Conservation (phyloP, 2,113 vertebrate genomes). For the Larimichthys crocea region DNA sequence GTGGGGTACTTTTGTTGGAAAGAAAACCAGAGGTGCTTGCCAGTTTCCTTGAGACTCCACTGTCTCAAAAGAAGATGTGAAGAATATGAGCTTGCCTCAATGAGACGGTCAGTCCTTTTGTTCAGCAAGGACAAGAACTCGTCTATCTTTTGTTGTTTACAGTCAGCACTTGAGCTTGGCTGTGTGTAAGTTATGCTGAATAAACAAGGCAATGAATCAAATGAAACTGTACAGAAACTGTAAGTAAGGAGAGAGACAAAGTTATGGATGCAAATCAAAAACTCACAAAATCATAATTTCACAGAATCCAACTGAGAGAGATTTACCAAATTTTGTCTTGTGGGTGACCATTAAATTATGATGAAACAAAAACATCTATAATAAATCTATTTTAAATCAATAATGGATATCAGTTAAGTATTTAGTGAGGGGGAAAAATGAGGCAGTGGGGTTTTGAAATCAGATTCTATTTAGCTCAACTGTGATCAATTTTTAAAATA, state of each 20-base stretch:
- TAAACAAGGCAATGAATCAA: slow-evolving; percentile 10
- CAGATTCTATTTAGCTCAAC: not conserved
- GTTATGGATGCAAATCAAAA: slow-evolving; percentile 24
- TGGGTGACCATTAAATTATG: slow-evolving; percentile 34
- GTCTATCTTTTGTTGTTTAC: slow-evolving; percentile 21
- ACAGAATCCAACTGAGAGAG: not conserved
- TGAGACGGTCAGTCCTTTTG: slow-evolving; percentile 50
- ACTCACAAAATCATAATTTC: slow-evolving; percentile 24
- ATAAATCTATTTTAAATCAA: slow-evolving; percentile 36
- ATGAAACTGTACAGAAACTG: not conserved
- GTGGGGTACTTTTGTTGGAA: slow-evolving; percentile 56
- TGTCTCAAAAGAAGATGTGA: slow-evolving; percentile 51
- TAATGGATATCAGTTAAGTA: not conserved
- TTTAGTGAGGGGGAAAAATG: slow-evolving; percentile 25
- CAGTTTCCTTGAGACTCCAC: slow-evolving; percentile 43
- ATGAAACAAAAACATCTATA: slow-evolving; percentile 36
- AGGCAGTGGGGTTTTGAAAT: slow-evolving; percentile 6
- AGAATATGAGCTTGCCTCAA: slow-evolving; percentile 32
- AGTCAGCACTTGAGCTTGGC: not conserved
- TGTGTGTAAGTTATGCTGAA: slow-evolving; percentile 22
- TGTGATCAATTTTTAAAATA: not conserved
- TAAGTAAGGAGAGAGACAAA: slow-evolving; percentile 8
- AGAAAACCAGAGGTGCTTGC: slow-evolving; percentile 52
- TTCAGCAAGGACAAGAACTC: slow-evolving; percentile 59
- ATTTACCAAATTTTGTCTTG: not conserved